These are phyloP conservation scores for Corydoras maculifer DNA, from an alignment of 2,113 vertebrate genomes.

Conservation along the genomic window DNA sequence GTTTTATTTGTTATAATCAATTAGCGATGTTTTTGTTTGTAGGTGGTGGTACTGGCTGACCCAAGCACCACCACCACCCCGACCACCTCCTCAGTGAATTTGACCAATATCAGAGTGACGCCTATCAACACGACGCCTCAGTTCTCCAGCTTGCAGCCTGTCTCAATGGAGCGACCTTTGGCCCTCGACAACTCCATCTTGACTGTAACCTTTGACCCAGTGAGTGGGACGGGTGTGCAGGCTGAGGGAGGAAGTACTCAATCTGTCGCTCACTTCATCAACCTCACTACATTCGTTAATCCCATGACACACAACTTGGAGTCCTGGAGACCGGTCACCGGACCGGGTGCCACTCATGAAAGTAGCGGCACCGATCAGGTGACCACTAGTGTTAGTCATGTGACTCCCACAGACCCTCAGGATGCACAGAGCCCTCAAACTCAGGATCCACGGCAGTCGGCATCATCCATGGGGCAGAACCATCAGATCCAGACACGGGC, in stretches of 20 bases:
- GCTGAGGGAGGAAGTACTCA: constrained; percentile 67
- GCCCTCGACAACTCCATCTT: constrained; percentile 94
- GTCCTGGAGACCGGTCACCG: constrained; percentile 77
- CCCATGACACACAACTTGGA: constrained; percentile 83
- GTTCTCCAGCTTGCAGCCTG: constrained; percentile 89
- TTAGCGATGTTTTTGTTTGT: not conserved
- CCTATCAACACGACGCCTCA: constrained; percentile 82
- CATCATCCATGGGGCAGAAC: constrained; percentile 36
- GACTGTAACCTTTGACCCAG: constrained; percentile 89
- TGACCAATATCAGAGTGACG: constrained; percentile 89
- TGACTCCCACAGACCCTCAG: not conserved
- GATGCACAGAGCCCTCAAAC: constrained; percentile 53
- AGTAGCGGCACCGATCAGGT: not conserved
- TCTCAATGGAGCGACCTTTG: constrained; percentile 83
- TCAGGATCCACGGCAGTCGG: constrained; percentile 52
- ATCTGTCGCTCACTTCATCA: constrained; percentile 92
- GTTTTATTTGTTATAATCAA: too few species aligned
- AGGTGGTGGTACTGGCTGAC: constrained; percentile 94
- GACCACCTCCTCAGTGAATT: constrained; percentile 60
- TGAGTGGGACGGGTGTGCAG: constrained; percentile 80
- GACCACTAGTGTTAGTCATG: not conserved
- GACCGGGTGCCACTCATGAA: constrained; percentile 59
- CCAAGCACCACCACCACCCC: constrained; percentile 63
- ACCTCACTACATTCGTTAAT: constrained; percentile 91
- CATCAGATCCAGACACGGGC: constrained; percentile 59